Evolutionary conservation across 2,113 vertebrate genomes (phyloP).

Genomic region (Salvelinus sp.): DNA sequence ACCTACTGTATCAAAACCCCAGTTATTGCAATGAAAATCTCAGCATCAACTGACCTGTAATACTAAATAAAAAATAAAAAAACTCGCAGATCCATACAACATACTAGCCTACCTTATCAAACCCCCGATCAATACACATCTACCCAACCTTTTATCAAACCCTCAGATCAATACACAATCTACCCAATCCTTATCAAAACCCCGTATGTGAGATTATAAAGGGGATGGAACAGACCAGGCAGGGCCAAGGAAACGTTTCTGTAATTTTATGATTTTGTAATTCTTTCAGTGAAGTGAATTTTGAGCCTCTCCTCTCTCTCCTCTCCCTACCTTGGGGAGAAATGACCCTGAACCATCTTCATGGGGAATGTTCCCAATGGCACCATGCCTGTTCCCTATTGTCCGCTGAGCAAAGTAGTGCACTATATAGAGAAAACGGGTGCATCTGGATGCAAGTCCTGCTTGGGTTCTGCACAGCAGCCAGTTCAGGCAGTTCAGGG

Average conservation of each 20-base stretch:
- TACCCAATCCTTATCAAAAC: too few relatives aligned
- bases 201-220: neutral
- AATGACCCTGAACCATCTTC: conserved; percentile 7
- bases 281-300: neutral
- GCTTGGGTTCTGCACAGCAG: conserved; percentile 42
- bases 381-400: too few relatives aligned
- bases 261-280: conserved; percentile 40
- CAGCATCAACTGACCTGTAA: too few relatives aligned
- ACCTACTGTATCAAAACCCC: too few relatives aligned
- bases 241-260: conserved; percentile 50
- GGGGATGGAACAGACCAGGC: conserved; percentile 46
- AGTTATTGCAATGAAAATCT: too few relatives aligned
- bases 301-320: conserved; percentile 17
- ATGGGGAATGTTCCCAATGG: too few relatives aligned
- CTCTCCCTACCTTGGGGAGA: too few relatives aligned
- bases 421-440: too few relatives aligned
- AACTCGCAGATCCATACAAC: too few relatives aligned
- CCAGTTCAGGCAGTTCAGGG: neutral
- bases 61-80: too few relatives aligned
- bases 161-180: too few relatives aligned
- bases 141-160: conserved; percentile 7
- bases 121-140: neutral
- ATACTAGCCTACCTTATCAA: conserved; percentile 1
- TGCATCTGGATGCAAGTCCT: conserved; percentile 21
- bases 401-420: too few relatives aligned